A percentile compares a stretch with the other conserved stretches of the same genome.
Conservation (phyloP, 2,797 vertebrate species). For the Balearica regulorum region DNA sequence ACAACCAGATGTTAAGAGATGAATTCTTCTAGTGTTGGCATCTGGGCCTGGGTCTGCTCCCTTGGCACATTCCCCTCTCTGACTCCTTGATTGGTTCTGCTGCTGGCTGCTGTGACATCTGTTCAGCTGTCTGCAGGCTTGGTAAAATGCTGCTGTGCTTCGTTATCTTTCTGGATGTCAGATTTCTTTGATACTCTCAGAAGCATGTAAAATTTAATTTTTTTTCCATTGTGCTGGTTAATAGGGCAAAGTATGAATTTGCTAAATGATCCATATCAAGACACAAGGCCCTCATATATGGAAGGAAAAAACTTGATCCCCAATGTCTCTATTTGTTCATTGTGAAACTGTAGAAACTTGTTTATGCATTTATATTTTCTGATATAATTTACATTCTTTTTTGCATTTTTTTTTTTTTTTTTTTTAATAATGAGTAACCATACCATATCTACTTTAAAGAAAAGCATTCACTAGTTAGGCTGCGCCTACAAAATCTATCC, state of each 20-base stretch:
- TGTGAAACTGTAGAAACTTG: background rate
- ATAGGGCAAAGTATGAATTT: background rate
- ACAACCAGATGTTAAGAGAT: constrained; percentile 58
- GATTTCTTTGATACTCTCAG: background rate
- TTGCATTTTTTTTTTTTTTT: fast-evolving
- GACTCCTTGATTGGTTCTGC: constrained; percentile 46
- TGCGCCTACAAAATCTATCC: background rate
- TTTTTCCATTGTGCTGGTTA: background rate
- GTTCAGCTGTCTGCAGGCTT: constrained; percentile 47
- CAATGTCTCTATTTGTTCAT: background rate
- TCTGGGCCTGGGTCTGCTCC: constrained; percentile 18
- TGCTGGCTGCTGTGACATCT: constrained; percentile 56
- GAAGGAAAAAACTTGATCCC: background rate
- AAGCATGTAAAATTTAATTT: background rate
- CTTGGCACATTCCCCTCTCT: constrained; percentile 18
- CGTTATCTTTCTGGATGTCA: constrained; percentile 29
- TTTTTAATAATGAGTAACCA: background rate
- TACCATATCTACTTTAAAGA: background rate
- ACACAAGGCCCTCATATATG: background rate
- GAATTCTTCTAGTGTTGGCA: constrained; percentile 37
- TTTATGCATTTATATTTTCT: background rate
- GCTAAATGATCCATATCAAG: background rate
- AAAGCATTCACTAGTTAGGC: background rate
- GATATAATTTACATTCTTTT: background rate
- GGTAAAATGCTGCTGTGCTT: constrained; percentile 20